Percentiles rank a stretch among this genome's conserved stretches.
Conservation (phyloP, 2,113 vertebrate genomes). For the Plestiodon gilberti region DNA sequence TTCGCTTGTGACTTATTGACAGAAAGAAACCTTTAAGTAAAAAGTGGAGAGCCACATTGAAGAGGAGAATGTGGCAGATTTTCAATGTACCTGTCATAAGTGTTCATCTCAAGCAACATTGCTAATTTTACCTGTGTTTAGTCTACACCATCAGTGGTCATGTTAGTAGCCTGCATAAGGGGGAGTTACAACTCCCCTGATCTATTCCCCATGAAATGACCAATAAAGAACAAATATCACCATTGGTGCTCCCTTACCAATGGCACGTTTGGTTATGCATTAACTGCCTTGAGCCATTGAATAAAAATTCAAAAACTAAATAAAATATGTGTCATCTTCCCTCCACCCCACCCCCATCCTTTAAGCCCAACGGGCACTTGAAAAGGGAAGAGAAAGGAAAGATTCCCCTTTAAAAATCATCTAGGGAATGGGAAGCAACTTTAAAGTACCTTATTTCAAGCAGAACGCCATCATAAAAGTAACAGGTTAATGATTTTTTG, state of each 20-base stretch:
- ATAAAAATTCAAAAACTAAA: constrained; percentile 9
- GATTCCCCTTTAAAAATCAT: constrained; percentile 30
- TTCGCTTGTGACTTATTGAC: neutral
- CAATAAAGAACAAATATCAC: constrained; percentile 1
- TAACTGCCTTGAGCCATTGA: neutral
- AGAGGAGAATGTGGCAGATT: neutral
- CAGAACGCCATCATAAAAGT: constrained; percentile 71
- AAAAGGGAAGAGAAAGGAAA: constrained; percentile 12
- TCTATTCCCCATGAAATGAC: neutral
- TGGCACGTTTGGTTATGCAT: constrained; percentile 16
- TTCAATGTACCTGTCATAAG: neutral
- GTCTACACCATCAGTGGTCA: neutral
- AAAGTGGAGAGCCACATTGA: neutral
- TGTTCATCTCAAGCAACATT: neutral
- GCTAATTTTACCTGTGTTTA: neutral
- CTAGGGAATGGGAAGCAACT: constrained; percentile 66
- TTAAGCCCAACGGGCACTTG: constrained; percentile 35
- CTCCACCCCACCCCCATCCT: neutral
- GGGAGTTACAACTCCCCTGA: neutral
- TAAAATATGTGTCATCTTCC: neutral
- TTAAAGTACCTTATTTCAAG: constrained; percentile 70
- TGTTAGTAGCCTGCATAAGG: neutral
- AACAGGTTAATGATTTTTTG: constrained; percentile 81
- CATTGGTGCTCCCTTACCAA: neutral
- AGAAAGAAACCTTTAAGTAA: neutral